phyloP scores from a whole-genome alignment of 2,888 invertebrate species.

The Cantharis rufa region DNA sequence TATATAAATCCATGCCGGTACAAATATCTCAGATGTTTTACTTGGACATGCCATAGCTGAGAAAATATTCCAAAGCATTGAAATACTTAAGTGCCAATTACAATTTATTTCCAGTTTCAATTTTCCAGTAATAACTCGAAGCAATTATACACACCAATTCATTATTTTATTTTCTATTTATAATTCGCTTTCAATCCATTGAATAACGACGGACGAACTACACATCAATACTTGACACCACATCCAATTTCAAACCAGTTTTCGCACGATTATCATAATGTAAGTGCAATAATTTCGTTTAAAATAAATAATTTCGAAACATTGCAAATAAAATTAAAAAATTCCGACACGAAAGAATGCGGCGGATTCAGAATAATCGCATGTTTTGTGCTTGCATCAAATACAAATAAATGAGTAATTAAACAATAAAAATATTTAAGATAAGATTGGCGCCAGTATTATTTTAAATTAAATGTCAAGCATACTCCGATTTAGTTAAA shows the following conservation, averaged over 20 bases:
- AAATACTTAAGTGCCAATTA: background rate
- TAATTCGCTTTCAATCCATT: background rate
- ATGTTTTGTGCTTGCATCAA: background rate
- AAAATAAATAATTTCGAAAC: background rate
- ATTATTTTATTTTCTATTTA: background rate
- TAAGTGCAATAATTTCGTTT: background rate
- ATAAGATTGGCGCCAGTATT: background rate
- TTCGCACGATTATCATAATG: background rate
- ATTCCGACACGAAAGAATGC: background rate
- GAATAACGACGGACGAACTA: background rate
- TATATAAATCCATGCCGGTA: background rate
- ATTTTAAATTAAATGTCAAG: background rate
- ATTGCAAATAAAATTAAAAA: background rate
- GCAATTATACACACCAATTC: background rate
- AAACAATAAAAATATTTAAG: slow-evolving; percentile 1
- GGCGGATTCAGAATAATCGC: background rate
- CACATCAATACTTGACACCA: background rate
- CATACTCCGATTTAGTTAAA: background rate
- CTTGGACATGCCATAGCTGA: background rate
- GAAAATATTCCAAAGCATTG: background rate
- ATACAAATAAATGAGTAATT: background rate
- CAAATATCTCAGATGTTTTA: background rate
- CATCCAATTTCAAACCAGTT: background rate
- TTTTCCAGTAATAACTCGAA: background rate
- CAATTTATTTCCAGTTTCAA: background rate